These are phyloP conservation scores for Festucalex cinctus DNA, from an alignment of 2,113 vertebrate genomes.

Conservation along the genomic window DNA sequence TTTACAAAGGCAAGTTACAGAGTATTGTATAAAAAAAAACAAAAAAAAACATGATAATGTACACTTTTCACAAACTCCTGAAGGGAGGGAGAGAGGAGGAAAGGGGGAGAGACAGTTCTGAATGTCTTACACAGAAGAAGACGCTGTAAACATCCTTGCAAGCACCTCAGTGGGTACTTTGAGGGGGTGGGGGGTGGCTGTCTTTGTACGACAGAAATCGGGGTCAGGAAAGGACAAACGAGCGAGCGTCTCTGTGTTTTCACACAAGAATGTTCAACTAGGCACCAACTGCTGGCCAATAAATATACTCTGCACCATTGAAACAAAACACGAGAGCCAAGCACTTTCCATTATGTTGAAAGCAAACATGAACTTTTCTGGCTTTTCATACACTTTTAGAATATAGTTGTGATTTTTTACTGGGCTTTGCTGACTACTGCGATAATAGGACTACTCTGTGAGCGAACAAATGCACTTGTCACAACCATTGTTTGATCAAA, in stretches of 20 bases:
- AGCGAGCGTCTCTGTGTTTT: slow-evolving; percentile 61
- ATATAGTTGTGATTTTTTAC: slow-evolving; percentile 65
- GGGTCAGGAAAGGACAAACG: slow-evolving; percentile 57
- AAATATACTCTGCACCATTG: slow-evolving; percentile 73
- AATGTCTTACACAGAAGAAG: slow-evolving; percentile 82
- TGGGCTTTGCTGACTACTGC: slow-evolving; percentile 69
- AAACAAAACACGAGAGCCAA: slow-evolving; percentile 71
- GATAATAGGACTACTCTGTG: slow-evolving; percentile 68
- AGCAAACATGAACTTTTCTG: slow-evolving; percentile 68
- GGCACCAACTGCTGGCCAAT: slow-evolving; percentile 73
- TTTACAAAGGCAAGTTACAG: slow-evolving; percentile 95
- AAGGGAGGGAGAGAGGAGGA: slow-evolving; percentile 67
- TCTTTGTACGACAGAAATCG: slow-evolving; percentile 60
- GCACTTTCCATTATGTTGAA: slow-evolving; percentile 71
- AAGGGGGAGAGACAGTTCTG: slow-evolving; percentile 59
- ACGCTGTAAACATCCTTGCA: slow-evolving; percentile 83
- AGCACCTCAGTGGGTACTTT: slow-evolving; percentile 71
- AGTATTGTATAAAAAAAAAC: slow-evolving; percentile 88
- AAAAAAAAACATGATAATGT: slow-evolving; percentile 93
- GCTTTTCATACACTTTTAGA: slow-evolving; percentile 66
- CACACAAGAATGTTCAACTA: slow-evolving; percentile 68
- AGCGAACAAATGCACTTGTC: slow-evolving; percentile 73
- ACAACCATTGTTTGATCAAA: slow-evolving; percentile 71
- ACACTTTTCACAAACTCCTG: slow-evolving; percentile 89
- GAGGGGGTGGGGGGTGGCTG: background rate